Base-by-base conservation (phyloP, 1,140 invertebrate species). In the Psilanteris sp. region DNA sequence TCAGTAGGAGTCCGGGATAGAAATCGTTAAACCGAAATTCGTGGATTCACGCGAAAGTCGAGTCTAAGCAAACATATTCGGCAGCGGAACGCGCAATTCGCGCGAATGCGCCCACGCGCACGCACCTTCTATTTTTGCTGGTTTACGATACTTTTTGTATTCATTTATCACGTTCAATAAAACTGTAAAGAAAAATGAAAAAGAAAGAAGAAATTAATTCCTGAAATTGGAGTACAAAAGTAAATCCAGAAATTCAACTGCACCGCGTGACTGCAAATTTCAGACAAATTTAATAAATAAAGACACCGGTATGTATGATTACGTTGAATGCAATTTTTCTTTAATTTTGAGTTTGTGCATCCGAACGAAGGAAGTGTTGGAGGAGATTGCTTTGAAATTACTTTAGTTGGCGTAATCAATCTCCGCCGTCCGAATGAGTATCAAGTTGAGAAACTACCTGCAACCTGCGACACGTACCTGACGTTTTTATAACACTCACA, bases 381-480 rank as follows among this genome's bases (percentile, higher is more conserved):
- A 85, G 82, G 83, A 85, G 82, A 85, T 85, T 84, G 80, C 81
- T 78, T 81, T 46, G 78, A 81, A 85, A 84, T 84, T 74, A 83
- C 81, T 85, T 85, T 84, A 83, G 73, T 79, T 76, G 62, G 67
- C 78, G 76, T 85, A 85, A 82, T 81, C 83, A 81, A 85, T 85
- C 82, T 83, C 80, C 79, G 78, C 54, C 68, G 74, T 79, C 77
- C 77, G 72, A 81, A 79, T 72, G 61, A 75, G 62, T 70, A 66
- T 64, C 43, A 55, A 36, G 52, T 62, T 68, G 48, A 57, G 36
- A 52, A 64, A 73, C 64, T 37, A 36, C 31, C 10, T 10, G 20
- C 39, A 57, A 46, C 27, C 32, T 29, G 41, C 54, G 61, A 54
- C 44, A 59, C 13, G n/a, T 8, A 44, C 18, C 55, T 44, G 39